These are phyloP conservation scores for Pycnonotus jocosus DNA, from an alignment of 2,113 vertebrate species.

Conservation along the genomic window DNA sequence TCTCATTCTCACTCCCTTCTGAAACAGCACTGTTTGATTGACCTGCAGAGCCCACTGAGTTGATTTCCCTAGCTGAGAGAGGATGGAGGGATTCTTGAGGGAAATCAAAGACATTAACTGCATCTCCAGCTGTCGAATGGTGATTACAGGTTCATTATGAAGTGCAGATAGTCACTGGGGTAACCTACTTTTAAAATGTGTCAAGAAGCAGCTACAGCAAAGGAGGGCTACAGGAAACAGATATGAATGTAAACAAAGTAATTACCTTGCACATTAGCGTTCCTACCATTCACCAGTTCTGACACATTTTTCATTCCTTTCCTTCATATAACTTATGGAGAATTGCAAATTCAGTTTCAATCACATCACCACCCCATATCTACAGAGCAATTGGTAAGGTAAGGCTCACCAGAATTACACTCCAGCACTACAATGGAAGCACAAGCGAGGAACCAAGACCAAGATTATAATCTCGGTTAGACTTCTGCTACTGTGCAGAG, in stretches of 20 bases:
- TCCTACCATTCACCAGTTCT: background rate
- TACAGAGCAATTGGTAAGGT: background rate
- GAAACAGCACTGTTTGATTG: background rate
- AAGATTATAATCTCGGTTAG: background rate
- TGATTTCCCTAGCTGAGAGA: constrained; percentile 6
- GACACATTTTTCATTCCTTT: background rate
- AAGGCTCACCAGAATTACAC: background rate
- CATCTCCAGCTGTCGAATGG: background rate
- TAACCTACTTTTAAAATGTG: background rate
- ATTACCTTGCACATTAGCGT: background rate
- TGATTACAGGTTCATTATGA: constrained; percentile 19
- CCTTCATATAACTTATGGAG: background rate
- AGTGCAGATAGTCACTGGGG: background rate
- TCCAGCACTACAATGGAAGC: background rate
- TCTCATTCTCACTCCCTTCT: background rate
- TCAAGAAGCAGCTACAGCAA: background rate
- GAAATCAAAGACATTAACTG: constrained; percentile 31
- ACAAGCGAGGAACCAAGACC: background rate
- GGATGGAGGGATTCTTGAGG: background rate
- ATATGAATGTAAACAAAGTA: background rate
- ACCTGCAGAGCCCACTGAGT: background rate
- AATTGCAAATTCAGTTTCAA: background rate
- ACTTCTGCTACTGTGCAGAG: background rate
- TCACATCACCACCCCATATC: background rate
- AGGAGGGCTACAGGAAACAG: background rate